phyloP scores from a whole-genome alignment of 2,888 invertebrate genomes.

The Lordiphosa fenestrarum region DNA sequence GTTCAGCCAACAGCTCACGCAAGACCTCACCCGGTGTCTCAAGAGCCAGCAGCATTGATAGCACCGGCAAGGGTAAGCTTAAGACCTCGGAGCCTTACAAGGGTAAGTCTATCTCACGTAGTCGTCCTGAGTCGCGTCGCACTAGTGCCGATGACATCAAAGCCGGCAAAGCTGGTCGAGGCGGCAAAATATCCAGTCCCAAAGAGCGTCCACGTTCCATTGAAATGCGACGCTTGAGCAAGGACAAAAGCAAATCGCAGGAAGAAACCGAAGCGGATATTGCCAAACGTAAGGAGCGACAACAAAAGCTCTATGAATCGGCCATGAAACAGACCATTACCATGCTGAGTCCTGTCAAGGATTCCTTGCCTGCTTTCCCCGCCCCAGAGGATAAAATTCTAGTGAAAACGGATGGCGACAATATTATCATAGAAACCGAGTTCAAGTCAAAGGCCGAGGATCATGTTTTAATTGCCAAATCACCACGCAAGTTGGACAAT shows the following conservation, averaged over 20 bases:
- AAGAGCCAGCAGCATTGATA: slow-evolving; percentile 80
- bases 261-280: slow-evolving; percentile 87
- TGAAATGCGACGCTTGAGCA: slow-evolving; percentile 81
- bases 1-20: slow-evolving; percentile 80
- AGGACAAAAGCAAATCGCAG: slow-evolving; percentile 86
- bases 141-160: slow-evolving; percentile 81
- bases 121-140: slow-evolving; percentile 81
- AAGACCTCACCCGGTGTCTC: slow-evolving; percentile 80
- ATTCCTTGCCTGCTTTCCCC: slow-evolving; percentile 86
- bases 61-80: slow-evolving; percentile 76
- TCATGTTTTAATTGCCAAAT: slow-evolving; percentile 88
- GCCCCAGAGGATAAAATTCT: slow-evolving; percentile 87
- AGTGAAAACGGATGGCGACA: slow-evolving; percentile 86
- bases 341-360: slow-evolving; percentile 87
- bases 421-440: slow-evolving; percentile 86
- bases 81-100: slow-evolving; percentile 73
- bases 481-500: slow-evolving; percentile 86
- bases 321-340: slow-evolving; percentile 89
- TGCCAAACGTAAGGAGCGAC: slow-evolving; percentile 87
- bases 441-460: slow-evolving; percentile 88
- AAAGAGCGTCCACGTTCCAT: slow-evolving; percentile 87
- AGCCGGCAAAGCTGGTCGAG: slow-evolving; percentile 60
- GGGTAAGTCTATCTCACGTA: slow-evolving; percentile 68
- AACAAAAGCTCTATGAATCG: slow-evolving; percentile 88
- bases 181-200: slow-evolving; percentile 81